These are phyloP conservation scores for Amblyraja radiata DNA, from an alignment of 2,797 vertebrate species.

Conservation along the genomic window DNA sequence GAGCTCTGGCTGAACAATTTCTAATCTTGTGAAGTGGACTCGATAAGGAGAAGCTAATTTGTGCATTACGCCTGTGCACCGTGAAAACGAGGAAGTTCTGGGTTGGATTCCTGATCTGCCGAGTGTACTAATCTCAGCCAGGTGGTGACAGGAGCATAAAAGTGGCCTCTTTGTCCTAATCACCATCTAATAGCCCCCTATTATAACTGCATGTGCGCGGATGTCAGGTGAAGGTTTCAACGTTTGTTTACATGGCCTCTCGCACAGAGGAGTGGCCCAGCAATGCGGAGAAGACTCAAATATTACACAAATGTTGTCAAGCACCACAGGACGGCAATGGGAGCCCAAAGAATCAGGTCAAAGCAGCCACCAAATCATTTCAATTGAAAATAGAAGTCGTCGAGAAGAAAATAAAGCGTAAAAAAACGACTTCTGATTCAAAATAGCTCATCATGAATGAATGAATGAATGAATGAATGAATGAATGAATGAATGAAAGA, in stretches of 20 bases:
- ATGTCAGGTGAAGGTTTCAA: constrained; percentile 2
- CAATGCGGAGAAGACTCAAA: not conserved
- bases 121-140: constrained; percentile 14
- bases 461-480: no score
- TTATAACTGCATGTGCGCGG: not conserved
- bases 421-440: not conserved
- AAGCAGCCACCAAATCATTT: not conserved
- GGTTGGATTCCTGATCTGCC: not conserved
- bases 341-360: not conserved
- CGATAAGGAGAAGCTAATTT: not conserved
- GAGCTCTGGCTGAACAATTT: no score
- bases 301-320: not conserved
- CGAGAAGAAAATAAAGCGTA: not conserved
- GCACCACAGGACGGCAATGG: not conserved
- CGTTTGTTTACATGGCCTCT: not conserved
- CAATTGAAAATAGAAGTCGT: not conserved
- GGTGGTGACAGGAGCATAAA: not conserved
- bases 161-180: constrained; percentile 2
- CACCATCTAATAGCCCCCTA: not conserved
- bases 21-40: no score
- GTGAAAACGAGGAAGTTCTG: not conserved
- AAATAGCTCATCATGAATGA: not conserved
- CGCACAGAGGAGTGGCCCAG: no score
- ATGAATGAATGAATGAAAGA: no score
- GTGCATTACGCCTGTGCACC: not conserved